phyloP scores from a whole-genome alignment of 2,797 vertebrate species.

The Stomatorhinus walkeri region DNA sequence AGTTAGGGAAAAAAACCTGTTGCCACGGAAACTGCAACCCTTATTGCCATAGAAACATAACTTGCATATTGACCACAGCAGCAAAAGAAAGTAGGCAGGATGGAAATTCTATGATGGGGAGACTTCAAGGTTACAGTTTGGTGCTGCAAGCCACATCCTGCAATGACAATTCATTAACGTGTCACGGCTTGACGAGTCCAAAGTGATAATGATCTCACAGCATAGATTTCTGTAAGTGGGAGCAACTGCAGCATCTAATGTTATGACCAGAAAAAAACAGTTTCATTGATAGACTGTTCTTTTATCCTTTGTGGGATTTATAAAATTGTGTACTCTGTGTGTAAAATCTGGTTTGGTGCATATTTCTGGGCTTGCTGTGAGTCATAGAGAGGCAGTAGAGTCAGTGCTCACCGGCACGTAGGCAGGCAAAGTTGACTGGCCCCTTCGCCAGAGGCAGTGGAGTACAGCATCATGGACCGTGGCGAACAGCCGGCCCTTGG shows the following conservation, averaged over 20 bases:
- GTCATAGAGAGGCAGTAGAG: background rate
- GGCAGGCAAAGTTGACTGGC: constrained; percentile 36
- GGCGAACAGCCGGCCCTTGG: constrained; percentile 73
- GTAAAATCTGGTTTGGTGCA: background rate
- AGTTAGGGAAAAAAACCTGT: constrained; percentile 53
- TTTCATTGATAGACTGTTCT: background rate
- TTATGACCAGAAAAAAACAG: background rate
- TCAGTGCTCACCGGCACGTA: constrained; percentile 43
- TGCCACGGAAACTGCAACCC: constrained; percentile 53
- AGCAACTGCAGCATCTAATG: background rate
- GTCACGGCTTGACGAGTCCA: constrained; percentile 1
- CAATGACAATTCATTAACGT: constrained; percentile 38
- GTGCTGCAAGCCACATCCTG: constrained; percentile 51
- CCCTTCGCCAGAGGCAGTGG: constrained; percentile 52
- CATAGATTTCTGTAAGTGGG: background rate
- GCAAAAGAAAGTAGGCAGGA: constrained; percentile 8
- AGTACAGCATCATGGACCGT: constrained; percentile 78
- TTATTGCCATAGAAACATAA: constrained; percentile 54
- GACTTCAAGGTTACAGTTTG: constrained; percentile 56
- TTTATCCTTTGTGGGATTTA: background rate
- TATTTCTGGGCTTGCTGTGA: background rate
- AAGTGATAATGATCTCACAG: background rate
- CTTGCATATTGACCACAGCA: constrained; percentile 21
- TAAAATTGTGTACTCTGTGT: background rate
- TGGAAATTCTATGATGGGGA: constrained; percentile 17